phyloP scores from a whole-genome alignment of 2,797 vertebrate species.

The Gadopsis marmoratus region DNA sequence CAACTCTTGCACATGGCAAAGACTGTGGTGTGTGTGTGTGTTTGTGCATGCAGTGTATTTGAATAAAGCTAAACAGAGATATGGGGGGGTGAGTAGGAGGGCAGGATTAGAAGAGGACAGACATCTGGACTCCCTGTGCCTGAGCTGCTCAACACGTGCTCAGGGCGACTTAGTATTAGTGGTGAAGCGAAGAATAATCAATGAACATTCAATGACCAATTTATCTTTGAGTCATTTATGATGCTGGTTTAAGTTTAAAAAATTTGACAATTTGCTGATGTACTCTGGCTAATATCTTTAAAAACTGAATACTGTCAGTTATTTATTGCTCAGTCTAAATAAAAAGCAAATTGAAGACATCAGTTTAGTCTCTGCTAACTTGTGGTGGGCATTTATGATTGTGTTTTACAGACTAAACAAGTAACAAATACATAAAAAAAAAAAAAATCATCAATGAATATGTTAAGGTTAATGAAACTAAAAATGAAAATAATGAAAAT shows the following conservation, averaged over 20 bases:
- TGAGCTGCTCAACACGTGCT: constrained; percentile 61
- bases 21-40: constrained; percentile 8
- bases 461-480: neutral
- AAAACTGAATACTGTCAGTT: neutral
- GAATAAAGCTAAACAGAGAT: constrained; percentile 28
- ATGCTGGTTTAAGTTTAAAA: neutral
- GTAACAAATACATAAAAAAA: neutral
- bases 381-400: neutral
- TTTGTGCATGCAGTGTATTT: constrained; percentile 21
- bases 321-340: neutral
- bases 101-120: constrained; percentile 65
- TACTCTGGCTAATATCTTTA: neutral
- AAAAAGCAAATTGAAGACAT: neutral
- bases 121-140: constrained; percentile 69
- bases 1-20: constrained; percentile 27
- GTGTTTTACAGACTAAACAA: neutral
- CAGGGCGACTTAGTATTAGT: neutral
- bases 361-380: neutral
- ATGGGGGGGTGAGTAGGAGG: constrained; percentile 32
- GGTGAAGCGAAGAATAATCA: neutral
- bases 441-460: neutral
- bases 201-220: neutral
- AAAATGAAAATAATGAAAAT: neutral
- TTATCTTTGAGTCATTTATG: neutral
- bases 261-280: neutral